A percentile compares a stretch with the other conserved stretches of the same genome.
These are phyloP conservation scores for Megaceryle alcyon DNA, from an alignment of 2,797 vertebrate genomes.

Conservation along the genomic window DNA sequence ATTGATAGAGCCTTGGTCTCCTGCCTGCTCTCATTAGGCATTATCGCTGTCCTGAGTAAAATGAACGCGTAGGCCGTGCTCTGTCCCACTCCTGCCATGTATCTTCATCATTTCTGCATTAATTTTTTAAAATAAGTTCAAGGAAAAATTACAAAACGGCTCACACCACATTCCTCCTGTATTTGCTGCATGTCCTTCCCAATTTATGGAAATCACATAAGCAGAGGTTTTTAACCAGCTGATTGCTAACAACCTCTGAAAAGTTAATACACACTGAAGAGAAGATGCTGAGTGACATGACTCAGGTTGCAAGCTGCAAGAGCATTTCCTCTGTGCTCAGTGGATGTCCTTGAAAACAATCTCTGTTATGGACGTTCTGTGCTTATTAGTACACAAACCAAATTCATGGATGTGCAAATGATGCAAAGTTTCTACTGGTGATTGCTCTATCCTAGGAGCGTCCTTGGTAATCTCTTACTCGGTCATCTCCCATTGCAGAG, in stretches of 20 bases:
- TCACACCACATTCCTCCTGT: rapidly evolving
- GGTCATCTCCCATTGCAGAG: not conserved
- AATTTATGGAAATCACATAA: not conserved
- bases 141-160: not conserved
- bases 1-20: not conserved
- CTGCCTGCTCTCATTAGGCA: not conserved
- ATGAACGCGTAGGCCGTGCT: not conserved
- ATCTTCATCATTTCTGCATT: not conserved
- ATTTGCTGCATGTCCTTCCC: not conserved
- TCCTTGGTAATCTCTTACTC: not conserved
- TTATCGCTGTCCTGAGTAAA: not conserved
- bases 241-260: not conserved
- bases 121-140: not conserved
- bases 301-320: not conserved
- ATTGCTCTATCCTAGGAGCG: not conserved
- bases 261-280: not conserved
- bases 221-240: not conserved
- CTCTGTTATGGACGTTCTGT: not conserved
- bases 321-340: not conserved
- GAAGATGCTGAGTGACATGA: not conserved
- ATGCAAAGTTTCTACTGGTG: not conserved
- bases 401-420: conserved; percentile 9
- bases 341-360: not conserved
- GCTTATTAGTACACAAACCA: not conserved
- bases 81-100: not conserved